Conservation (phyloP, 2,888 invertebrate species). For the Chirona hameri region DNA sequence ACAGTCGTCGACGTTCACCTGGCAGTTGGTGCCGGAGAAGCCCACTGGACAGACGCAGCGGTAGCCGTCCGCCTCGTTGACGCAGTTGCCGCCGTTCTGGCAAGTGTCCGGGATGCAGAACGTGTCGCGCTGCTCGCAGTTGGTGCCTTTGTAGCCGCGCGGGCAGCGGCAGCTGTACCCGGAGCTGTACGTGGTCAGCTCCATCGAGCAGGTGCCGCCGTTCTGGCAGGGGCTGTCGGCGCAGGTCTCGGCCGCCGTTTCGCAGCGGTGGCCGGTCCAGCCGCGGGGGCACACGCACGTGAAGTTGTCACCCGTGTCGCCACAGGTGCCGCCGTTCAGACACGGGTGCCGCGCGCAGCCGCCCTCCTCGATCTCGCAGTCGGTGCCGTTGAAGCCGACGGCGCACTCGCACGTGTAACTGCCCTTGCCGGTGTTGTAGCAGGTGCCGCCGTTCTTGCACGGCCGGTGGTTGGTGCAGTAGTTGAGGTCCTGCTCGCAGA, state of each 20-base stretch:
- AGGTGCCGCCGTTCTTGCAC: constrained; percentile 87
- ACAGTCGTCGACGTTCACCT: constrained; percentile 69
- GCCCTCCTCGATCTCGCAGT: constrained; percentile 67
- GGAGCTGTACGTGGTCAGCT: constrained; percentile 61
- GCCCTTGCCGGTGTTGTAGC: constrained; percentile 92
- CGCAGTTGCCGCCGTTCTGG: constrained; percentile 41
- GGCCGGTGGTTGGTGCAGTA: constrained; percentile 97
- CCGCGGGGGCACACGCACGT: constrained; percentile 48
- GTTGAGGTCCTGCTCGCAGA: constrained; percentile 97
- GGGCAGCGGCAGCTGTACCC: constrained; percentile 80
- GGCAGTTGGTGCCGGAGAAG: constrained; percentile 79
- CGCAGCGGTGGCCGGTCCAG: constrained; percentile 47
- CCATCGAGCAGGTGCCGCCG: constrained; percentile 46
- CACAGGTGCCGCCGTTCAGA: constrained; percentile 80
- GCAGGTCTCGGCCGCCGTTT: constrained; percentile 46
- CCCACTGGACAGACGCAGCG: constrained; percentile 78
- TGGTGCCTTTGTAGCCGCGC: constrained; percentile 74
- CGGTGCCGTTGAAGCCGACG: constrained; percentile 80
- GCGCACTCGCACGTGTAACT: constrained; percentile 91
- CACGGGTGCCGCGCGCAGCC: constrained; percentile 77
- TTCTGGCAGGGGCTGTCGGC: constrained; percentile 47
- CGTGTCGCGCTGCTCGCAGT: constrained; percentile 61
- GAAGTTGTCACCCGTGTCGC: constrained; percentile 42
- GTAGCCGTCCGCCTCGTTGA: constrained; percentile 51
- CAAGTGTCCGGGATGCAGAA: constrained; percentile 42